phyloP scores from a whole-genome alignment of 2,888 invertebrate genomes.

The Gisinianus flammeolus region DNA sequence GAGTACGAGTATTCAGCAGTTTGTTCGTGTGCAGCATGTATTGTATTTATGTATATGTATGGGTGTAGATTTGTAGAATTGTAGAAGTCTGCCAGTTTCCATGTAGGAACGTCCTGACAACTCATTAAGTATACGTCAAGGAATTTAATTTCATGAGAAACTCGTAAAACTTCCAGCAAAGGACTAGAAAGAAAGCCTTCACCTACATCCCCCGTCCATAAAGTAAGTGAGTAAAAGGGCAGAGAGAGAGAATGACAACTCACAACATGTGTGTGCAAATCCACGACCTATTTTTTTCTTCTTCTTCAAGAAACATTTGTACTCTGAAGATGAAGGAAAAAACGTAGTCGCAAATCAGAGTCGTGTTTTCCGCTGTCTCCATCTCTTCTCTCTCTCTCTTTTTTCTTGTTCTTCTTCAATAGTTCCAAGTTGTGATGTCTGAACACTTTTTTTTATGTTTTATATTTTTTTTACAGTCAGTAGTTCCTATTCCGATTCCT shows the following conservation, averaged over 20 bases:
- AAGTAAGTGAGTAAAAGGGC: not conserved
- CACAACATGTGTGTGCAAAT: constrained; percentile 18
- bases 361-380: not conserved
- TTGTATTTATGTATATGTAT: not conserved
- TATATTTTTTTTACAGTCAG: too few species aligned
- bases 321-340: not conserved
- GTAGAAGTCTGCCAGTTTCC: not conserved
- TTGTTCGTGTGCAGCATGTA: not conserved
- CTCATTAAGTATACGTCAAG: not conserved
- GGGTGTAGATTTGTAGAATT: not conserved
- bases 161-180: constrained; percentile 19
- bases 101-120: not conserved
- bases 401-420: too few species aligned
- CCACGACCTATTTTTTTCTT: not conserved
- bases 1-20: not conserved
- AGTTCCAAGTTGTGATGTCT: too few species aligned
- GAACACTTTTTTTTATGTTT: too few species aligned
- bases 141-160: constrained; percentile 24
- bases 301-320: not conserved
- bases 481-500: too few species aligned
- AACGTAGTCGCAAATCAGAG: constrained; percentile 7
- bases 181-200: not conserved
- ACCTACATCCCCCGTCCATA: not conserved
- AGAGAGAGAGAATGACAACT: not conserved
- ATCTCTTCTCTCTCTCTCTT: too few species aligned